Conservation (phyloP, 2,888 invertebrate species). For the Nineta flava region DNA sequence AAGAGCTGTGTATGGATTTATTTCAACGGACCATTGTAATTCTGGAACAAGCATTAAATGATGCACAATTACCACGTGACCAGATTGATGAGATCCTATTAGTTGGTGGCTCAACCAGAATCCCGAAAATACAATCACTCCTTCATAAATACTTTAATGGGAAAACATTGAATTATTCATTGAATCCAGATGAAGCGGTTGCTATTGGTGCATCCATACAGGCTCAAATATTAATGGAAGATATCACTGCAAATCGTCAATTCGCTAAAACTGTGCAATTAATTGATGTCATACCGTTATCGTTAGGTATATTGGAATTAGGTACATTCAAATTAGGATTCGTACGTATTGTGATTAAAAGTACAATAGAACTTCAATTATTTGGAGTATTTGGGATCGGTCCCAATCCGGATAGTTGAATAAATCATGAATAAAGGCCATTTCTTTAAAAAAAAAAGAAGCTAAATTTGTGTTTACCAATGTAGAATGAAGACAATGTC, state of each 20-base stretch:
- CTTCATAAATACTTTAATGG: slow-evolving; percentile 61
- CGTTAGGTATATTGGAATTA: slow-evolving; percentile 60
- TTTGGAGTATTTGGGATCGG: too few relatives aligned
- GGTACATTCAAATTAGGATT: too few relatives aligned
- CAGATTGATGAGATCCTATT: slow-evolving; percentile 64
- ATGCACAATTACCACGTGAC: slow-evolving; percentile 62
- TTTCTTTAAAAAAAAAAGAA: too few relatives aligned
- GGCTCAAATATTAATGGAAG: slow-evolving; percentile 23
- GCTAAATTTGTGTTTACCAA: too few relatives aligned
- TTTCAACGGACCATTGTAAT: slow-evolving; percentile 54
- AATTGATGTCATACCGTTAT: slow-evolving; percentile 51
- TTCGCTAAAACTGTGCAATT: slow-evolving; percentile 58
- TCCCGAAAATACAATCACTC: slow-evolving; percentile 60
- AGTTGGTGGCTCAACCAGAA: slow-evolving; percentile 67
- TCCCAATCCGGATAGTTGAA: too few relatives aligned
- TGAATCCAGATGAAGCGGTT: slow-evolving; percentile 26
- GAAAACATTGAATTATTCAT: slow-evolving; percentile 22
- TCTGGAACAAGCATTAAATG: slow-evolving; percentile 55
- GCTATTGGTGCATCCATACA: slow-evolving; percentile 26
- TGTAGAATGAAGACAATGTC: too few relatives aligned
- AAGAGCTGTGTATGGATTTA: slow-evolving; percentile 54
- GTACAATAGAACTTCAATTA: too few relatives aligned
- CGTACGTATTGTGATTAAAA: too few relatives aligned
- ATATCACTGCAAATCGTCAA: slow-evolving; percentile 32
- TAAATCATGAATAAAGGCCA: too few relatives aligned